phyloP scores from a whole-genome alignment of 2,113 vertebrate species.

The Atherinomorus stipes region DNA sequence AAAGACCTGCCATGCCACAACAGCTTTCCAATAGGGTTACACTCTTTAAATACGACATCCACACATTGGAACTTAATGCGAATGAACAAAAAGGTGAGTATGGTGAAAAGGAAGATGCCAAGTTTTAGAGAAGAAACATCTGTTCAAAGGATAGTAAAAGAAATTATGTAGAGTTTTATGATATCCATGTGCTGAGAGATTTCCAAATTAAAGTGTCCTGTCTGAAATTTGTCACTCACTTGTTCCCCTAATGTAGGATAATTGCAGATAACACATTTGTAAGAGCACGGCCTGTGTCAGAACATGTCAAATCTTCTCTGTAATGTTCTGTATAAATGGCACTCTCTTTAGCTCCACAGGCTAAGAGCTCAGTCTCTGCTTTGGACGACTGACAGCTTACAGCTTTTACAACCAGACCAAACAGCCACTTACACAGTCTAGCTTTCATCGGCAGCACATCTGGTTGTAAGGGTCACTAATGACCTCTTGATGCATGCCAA shows the following conservation, averaged over 20 bases:
- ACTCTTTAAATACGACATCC: too few relatives aligned
- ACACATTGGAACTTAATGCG: too few relatives aligned
- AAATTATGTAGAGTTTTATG: too few relatives aligned
- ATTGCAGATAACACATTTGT: slow-evolving; percentile 22
- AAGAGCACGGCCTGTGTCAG: slow-evolving; percentile 6
- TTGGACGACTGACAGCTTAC: slow-evolving; percentile 11
- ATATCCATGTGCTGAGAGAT: not conserved
- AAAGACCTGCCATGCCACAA: too few relatives aligned
- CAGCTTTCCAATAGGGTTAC: too few relatives aligned
- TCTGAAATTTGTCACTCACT: slow-evolving; percentile 16
- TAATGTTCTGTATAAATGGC: slow-evolving; percentile 17
- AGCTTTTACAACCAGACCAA: slow-evolving; percentile 34
- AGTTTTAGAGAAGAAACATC: too few relatives aligned
- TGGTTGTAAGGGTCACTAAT: slow-evolving; percentile 18
- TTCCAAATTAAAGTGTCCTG: not conserved
- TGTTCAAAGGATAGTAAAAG: too few relatives aligned
- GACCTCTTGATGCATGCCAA: slow-evolving; percentile 21
- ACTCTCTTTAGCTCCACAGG: slow-evolving; percentile 1
- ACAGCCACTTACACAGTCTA: slow-evolving; percentile 17
- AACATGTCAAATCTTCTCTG: slow-evolving; percentile 4
- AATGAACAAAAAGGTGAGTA: too few relatives aligned
- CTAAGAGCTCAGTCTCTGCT: slow-evolving; percentile 3
- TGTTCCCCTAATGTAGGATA: slow-evolving; percentile 19
- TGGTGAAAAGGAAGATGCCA: too few relatives aligned
- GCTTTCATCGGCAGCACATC: slow-evolving; percentile 11